Evolutionary conservation across 2,797 vertebrate genomes (phyloP).

Genomic region (Neosalanx taihuensis): DNA sequence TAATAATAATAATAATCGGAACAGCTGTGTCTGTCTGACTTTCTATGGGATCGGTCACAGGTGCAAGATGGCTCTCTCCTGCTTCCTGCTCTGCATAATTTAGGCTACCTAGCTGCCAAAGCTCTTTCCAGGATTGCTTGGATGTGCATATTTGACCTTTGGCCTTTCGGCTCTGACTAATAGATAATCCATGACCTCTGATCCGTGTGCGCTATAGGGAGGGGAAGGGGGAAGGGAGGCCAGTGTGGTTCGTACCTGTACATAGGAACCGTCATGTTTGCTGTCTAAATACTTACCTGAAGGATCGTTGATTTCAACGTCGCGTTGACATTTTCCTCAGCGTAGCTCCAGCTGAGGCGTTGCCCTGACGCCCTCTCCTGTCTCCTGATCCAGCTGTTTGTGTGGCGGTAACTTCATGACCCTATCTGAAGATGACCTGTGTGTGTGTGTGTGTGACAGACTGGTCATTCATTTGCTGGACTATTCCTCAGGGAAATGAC

Average conservation of each 20-base stretch:
- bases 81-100: not conserved
- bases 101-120: not conserved
- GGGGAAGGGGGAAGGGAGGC: conserved; percentile 12
- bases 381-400: not conserved
- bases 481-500: conserved; percentile 58
- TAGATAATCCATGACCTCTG: conserved; percentile 43
- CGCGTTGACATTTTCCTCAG: conserved; percentile 17
- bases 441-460: conserved; percentile 36
- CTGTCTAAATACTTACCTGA: conserved; percentile 41
- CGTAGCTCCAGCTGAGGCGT: not conserved
- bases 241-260: conserved; percentile 38
- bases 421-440: conserved; percentile 2
- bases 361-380: not conserved
- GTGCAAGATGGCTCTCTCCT: not conserved
- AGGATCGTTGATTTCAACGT: conserved; percentile 24
- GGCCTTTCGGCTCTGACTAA: conserved; percentile 25
- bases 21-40: not conserved
- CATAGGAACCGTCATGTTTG: conserved; percentile 45
- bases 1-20: not conserved
- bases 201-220: conserved; percentile 18
- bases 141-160: conserved; percentile 32
- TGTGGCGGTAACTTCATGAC: not conserved
- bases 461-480: conserved; percentile 50
- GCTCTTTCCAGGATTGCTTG: not conserved
- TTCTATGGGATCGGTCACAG: not conserved